Percentiles rank a stretch among this genome's conserved stretches.
Conservation (phyloP, 2,113 vertebrate species). For the Collichthys lucidus region DNA sequence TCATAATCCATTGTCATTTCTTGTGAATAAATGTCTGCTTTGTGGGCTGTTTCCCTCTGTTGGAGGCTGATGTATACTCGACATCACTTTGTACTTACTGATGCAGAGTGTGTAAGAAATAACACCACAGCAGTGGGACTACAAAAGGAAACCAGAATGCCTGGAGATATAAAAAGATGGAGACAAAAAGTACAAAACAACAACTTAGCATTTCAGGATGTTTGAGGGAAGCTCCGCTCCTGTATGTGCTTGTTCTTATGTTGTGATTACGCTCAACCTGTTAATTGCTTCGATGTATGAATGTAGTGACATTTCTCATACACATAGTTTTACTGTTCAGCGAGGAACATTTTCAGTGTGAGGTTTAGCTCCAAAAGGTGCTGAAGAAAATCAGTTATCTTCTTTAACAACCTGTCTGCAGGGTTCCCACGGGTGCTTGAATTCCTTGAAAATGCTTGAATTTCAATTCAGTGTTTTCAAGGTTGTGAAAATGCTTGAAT, state of each 20-base stretch:
- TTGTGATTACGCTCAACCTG: background rate
- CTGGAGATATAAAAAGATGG: background rate
- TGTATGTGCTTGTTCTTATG: no score
- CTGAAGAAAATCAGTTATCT: background rate
- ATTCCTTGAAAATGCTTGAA: no score
- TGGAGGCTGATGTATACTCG: background rate
- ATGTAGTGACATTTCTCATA: background rate
- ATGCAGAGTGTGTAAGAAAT: background rate
- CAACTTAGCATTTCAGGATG: no score
- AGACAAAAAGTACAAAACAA: background rate
- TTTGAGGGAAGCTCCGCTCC: no score
- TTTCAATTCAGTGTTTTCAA: no score
- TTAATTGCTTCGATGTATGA: background rate
- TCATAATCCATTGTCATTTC: background rate
- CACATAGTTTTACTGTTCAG: background rate
- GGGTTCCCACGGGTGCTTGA: no score
- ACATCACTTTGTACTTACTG: background rate
- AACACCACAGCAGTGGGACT: background rate
- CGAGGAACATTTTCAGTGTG: background rate
- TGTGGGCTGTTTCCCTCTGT: slow-evolving; percentile 7
- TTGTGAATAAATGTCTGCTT: background rate
- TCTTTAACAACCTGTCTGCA: background rate
- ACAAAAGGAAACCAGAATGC: no score
- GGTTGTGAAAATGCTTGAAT: no score
- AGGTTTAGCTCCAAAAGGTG: no score